Evolutionary conservation across 2,113 vertebrate species (phyloP).

Genomic region (Paramormyrops kingsleyae): DNA sequence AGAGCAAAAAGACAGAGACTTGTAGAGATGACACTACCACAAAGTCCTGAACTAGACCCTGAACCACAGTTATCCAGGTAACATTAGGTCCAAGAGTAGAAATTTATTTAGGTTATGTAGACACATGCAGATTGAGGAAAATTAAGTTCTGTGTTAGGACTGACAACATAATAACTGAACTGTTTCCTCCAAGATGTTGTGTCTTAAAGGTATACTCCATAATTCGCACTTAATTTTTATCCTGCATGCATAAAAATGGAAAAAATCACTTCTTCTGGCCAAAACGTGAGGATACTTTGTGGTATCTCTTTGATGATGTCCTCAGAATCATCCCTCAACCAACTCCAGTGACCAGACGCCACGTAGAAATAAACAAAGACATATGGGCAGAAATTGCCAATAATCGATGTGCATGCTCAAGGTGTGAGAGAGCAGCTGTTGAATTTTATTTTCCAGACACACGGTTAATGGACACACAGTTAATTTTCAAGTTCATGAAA

Average conservation of each 20-base stretch:
- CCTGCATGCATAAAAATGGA: not conserved
- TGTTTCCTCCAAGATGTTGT: too few relatives aligned
- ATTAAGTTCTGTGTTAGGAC: too few relatives aligned
- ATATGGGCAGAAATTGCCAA: constrained; percentile 19
- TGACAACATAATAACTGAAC: too few relatives aligned
- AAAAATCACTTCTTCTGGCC: constrained; percentile 1
- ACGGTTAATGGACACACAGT: not conserved
- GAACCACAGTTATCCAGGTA: not conserved
- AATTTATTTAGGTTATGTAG: too few relatives aligned
- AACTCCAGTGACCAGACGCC: not conserved
- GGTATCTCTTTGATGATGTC: constrained; percentile 16
- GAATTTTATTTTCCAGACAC: constrained; percentile 15
- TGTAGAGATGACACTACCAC: constrained; percentile 1
- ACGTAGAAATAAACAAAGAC: constrained; percentile 17
- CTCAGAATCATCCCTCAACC: constrained; percentile 11
- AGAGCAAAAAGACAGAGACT: constrained; percentile 7
- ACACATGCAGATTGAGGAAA: not conserved
- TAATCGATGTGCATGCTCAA: not conserved
- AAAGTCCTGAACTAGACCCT: constrained; percentile 1
- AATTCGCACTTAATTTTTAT: too few relatives aligned
- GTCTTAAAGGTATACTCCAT: too few relatives aligned
- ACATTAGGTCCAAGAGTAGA: too few relatives aligned
- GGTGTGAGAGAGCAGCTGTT: constrained; percentile 1
- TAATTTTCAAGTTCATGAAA: not conserved
- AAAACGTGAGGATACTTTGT: constrained; percentile 5